Evolutionary conservation across 2,113 vertebrate genomes (phyloP), one percentile per base, ranked within the genome.

Genomic region (Hypanus sabinus): DNA sequence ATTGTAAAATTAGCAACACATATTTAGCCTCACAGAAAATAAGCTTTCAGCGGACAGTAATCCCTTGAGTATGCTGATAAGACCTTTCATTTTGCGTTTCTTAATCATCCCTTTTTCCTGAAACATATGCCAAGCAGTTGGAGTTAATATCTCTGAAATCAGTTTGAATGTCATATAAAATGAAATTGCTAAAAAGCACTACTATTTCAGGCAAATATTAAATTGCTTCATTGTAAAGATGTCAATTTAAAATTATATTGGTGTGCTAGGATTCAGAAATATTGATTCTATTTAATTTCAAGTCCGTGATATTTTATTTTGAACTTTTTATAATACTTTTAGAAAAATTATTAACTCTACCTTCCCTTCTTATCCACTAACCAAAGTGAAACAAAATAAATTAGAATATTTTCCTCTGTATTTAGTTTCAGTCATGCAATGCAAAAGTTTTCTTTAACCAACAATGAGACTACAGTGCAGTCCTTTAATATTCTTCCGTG

Each of bases 401-500:
- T 24, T 24, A 55, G 18, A 75, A 55, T 55, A 73, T 46, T 73
- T 16, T 93, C 24, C 30, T 73, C n/a, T 22, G 71, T 55, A 75
- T 24, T 75, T 90, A 93, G 46, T 33, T 93, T 93, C 12, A 73
- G 38, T 30, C 91, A 71, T 20, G 9, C 38, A n/a, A 57, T 91
- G 62, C 30, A 36, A 91, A 91, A 38, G 7, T 9, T 71, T 92
- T 90, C 38, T 93, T 24, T 20, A 73, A 93, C 12, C 38, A 73
- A 73, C 22, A 95, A 96, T 96, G 96, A 95, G 95, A 95, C 95
- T 95, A 95, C 95, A 96, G 90, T 94, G 94, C 95, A 96, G 96
- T 95, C 95, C 95, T 95, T 33, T 94, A 95, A 94, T 95, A 95
- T 95, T 96, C 95, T 96, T 95, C 95, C 96, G 96, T 96, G 27